Evolutionary conservation across 2,797 vertebrate genomes (phyloP).

Genomic region (Xenops minutus): DNA sequence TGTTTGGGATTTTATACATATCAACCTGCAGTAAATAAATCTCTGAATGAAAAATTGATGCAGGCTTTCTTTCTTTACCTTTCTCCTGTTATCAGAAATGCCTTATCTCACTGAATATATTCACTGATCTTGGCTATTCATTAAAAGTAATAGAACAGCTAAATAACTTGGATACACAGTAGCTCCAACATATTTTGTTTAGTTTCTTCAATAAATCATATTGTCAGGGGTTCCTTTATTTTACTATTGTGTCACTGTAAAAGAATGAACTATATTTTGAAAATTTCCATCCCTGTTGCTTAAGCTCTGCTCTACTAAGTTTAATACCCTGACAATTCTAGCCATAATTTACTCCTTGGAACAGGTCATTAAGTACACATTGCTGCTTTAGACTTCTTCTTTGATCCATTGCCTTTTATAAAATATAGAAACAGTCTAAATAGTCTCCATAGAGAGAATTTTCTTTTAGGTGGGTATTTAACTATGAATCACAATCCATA

Average conservation of each 20-base stretch:
- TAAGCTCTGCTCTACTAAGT: slow-evolving; percentile 56
- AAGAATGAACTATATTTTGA: slow-evolving; percentile 66
- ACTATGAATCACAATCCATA: slow-evolving; percentile 28
- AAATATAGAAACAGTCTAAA: slow-evolving; percentile 45
- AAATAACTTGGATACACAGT: slow-evolving; percentile 69
- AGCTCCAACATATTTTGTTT: slow-evolving; percentile 66
- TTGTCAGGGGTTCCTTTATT: slow-evolving; percentile 73
- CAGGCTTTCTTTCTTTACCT: slow-evolving; percentile 45
- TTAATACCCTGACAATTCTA: slow-evolving; percentile 60
- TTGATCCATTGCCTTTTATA: slow-evolving; percentile 53
- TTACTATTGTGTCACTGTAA: slow-evolving; percentile 54
- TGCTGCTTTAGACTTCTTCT: slow-evolving; percentile 36
- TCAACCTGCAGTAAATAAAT: slow-evolving; percentile 36
- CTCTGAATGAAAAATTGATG: slow-evolving; percentile 64
- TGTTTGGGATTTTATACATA: slow-evolving; percentile 15
- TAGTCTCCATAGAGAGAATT: slow-evolving; percentile 36
- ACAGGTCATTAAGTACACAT: slow-evolving; percentile 57
- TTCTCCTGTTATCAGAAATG: slow-evolving; percentile 62
- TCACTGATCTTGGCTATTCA: slow-evolving; percentile 71
- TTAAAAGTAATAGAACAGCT: slow-evolving; percentile 77
- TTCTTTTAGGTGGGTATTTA: slow-evolving; percentile 56
- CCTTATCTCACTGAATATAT: slow-evolving; percentile 56
- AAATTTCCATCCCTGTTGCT: slow-evolving; percentile 47
- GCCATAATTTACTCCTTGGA: slow-evolving; percentile 68
- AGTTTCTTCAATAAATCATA: slow-evolving; percentile 72